Conservation (phyloP, 64 coral and sea anemone genomes). For the Montipora sp. region DNA sequence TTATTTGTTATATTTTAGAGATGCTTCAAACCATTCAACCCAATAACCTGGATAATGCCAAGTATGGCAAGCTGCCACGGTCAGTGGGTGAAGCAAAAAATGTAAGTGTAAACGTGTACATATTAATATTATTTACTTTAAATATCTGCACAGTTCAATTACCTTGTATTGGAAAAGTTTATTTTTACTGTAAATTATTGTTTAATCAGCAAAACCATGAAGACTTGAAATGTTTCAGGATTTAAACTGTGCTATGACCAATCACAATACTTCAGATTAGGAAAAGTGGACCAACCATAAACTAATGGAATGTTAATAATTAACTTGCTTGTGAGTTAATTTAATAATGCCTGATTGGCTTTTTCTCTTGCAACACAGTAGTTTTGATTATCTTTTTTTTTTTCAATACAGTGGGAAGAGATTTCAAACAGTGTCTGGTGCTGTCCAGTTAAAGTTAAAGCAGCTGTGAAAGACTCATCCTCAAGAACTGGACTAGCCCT, state of each 20-base stretch:
- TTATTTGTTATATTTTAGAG: constrained; percentile 1
- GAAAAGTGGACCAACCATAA: no score
- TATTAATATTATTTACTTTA: neutral
- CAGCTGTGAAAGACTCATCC: constrained; percentile 19
- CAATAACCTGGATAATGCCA: neutral
- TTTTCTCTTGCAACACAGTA: no score
- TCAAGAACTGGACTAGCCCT: constrained; percentile 19
- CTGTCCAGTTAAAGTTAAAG: constrained; percentile 55
- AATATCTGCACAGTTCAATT: neutral
- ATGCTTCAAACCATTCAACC: neutral
- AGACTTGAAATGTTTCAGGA: no score
- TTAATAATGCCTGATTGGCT: no score
- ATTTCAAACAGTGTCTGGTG: constrained; percentile 36
- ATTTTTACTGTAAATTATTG: no score
- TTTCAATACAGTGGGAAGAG: constrained; percentile 50
- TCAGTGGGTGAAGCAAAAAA: constrained; percentile 7
- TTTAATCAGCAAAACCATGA: no score
- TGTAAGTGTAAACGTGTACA: constrained; percentile 1
- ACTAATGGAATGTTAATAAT: no score
- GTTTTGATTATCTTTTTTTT: neutral
- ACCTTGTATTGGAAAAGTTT: no score
- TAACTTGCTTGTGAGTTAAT: no score
- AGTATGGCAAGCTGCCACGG: constrained; percentile 21
- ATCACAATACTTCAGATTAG: no score
- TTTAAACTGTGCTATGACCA: no score